Evolutionary conservation across 2,113 vertebrate genomes (phyloP), one percentile per base, ranked within the genome.

Genomic region (Forbesichthys papilliferus): DNA sequence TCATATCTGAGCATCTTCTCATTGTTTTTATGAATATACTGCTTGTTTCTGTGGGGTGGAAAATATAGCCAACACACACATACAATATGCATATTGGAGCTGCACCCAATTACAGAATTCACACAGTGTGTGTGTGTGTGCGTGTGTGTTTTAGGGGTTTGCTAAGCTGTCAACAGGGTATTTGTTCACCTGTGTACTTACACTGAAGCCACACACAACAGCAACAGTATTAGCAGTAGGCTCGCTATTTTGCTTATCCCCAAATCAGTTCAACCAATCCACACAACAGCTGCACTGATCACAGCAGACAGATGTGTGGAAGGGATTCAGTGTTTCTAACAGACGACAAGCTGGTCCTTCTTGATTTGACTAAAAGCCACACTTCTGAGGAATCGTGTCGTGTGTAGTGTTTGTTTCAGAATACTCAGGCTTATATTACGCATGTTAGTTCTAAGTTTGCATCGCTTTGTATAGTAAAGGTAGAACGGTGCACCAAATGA

Each of bases 171-270:
- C 12, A 1, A 53, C 11, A 5, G 49, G 10, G 9, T 14, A 53
- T 18, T 8, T 20, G 54, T 20, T 72, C 56, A 81, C 74, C 78
- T 79, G 66, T 71, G 72, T 81, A 78, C 73, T 65, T 83, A 62
- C 79, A 64, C 48, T 70, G 6, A 1, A 42, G 20, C 54, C 20
- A 57, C 59, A 77, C 9, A 1, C 18, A 12, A 12, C 20, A 33
- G 11, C 20, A 57, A 20, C 20, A 57, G 11, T 11, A 57, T 5
- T 11, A 57, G 73, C 75, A 57, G 54, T 34, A 34, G 6, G 16
- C 68, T 64, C 67, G 71, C 68, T 71, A 54, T 71, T 63, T 6
- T 48, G 47, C 74, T 64, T 33, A 42, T 58, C 11, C 49, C 55
- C 64, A 62, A 77, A 74, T 80, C 70, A 77, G 61, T 69, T 57